phyloP scores from a whole-genome alignment of 1,140 invertebrate genomes.

The Gryon sp. region DNA sequence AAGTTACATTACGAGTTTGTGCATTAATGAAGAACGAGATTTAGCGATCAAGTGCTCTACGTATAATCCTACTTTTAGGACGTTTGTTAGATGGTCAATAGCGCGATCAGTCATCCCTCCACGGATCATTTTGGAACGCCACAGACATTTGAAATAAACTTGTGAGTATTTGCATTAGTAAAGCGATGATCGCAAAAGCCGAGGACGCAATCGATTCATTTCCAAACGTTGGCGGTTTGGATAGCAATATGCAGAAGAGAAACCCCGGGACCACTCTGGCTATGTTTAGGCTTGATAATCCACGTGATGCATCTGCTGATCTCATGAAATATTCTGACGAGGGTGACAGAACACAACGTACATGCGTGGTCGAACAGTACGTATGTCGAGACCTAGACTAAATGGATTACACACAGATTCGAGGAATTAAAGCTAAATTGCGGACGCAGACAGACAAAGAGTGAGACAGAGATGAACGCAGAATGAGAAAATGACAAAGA shows the following conservation, averaged over 20 bases:
- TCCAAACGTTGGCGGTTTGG: conserved; percentile 15
- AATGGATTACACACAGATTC: conserved; percentile 71
- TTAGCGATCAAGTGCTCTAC: conserved; percentile 37
- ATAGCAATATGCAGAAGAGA: conserved; percentile 66
- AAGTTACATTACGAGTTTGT: conserved; percentile 60
- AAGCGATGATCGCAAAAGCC: conserved; percentile 36
- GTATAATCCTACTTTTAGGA: conserved; percentile 56
- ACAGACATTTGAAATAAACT: conserved; percentile 43
- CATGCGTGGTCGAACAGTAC: conserved; percentile 70
- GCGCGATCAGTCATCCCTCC: conserved; percentile 52
- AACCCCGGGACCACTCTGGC: conserved; percentile 29
- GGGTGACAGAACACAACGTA: conserved; percentile 49
- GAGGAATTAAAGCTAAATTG: conserved; percentile 29
- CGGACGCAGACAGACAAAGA: too few species aligned
- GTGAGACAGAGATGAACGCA: too few species aligned
- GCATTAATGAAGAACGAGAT: conserved; percentile 58
- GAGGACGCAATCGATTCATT: conserved; percentile 35
- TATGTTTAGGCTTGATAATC: conserved; percentile 70
- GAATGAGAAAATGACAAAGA: too few species aligned
- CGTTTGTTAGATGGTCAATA: conserved; percentile 49
- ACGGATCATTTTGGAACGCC: conserved; percentile 33
- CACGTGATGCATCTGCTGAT: conserved; percentile 69
- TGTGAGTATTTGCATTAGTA: conserved; percentile 52
- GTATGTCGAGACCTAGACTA: conserved; percentile 70
- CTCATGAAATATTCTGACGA: conserved; percentile 71